These are phyloP conservation scores for Cranoglanis bouderius DNA, from an alignment of 2,113 vertebrate genomes.

Conservation along the genomic window DNA sequence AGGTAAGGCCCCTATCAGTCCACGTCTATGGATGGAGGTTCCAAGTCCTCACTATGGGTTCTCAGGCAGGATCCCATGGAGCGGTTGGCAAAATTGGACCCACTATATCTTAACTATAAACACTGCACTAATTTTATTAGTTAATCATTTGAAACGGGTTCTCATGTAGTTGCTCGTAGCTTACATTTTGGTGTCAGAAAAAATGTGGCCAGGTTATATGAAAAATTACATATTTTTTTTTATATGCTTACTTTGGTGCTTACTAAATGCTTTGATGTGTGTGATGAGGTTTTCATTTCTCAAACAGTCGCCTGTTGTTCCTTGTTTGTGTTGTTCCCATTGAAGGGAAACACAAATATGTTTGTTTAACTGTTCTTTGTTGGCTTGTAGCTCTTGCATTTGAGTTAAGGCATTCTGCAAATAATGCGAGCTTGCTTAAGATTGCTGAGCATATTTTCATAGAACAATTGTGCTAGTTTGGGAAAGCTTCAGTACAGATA, in stretches of 20 bases:
- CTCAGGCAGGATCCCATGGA: conserved; percentile 37
- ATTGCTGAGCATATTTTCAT: conserved; percentile 47
- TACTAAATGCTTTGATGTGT: conserved; percentile 18
- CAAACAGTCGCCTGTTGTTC: neutral
- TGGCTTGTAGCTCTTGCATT: conserved; percentile 19
- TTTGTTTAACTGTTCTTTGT: conserved; percentile 48
- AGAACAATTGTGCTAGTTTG: conserved; percentile 41
- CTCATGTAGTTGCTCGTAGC: neutral
- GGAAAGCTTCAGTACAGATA: conserved; percentile 22
- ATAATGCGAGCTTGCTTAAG: conserved; percentile 45
- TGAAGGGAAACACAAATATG: conserved; percentile 27
- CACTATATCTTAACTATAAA: neutral
- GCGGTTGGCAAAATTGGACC: conserved; percentile 19
- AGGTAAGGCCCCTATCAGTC: conserved; percentile 82
- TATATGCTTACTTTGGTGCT: neutral
- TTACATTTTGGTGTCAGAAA: neutral
- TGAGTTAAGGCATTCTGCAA: conserved; percentile 39
- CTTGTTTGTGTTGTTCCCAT: conserved; percentile 31
- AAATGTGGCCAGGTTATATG: neutral
- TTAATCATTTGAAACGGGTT: neutral
- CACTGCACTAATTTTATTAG: neutral
- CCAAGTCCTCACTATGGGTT: neutral
- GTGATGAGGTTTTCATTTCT: conserved; percentile 27
- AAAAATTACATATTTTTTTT: neutral
- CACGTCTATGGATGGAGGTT: neutral